Evolutionary conservation across 2,113 vertebrate species (phyloP).

Genomic region (Limanda limanda): DNA sequence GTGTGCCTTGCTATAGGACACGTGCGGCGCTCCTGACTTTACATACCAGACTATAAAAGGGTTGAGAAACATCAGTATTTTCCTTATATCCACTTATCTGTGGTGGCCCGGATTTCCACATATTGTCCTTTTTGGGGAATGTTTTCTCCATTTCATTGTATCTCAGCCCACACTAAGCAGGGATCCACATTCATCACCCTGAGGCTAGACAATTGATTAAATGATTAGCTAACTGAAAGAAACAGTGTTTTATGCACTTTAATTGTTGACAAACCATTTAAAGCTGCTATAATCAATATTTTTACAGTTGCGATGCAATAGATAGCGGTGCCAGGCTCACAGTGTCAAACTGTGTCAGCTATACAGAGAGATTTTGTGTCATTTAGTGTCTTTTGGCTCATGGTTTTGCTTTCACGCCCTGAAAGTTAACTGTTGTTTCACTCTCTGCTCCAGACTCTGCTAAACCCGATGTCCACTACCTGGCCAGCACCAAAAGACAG

Average conservation of each 20-base stretch:
- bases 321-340: too few relatives aligned
- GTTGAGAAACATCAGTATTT: conserved; percentile 3
- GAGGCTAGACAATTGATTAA: not conserved
- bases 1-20: conserved; percentile 15
- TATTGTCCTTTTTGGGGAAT: too few relatives aligned
- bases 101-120: not conserved
- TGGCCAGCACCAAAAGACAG: not conserved
- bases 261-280: not conserved
- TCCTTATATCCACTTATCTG: not conserved
- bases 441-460: too few relatives aligned
- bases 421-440: too few relatives aligned
- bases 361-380: too few relatives aligned
- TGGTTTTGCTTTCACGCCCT: too few relatives aligned
- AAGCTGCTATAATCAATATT: not conserved
- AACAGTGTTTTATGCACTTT: not conserved
- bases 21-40: conserved; percentile 8
- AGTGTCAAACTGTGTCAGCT: too few relatives aligned
- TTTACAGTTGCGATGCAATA: not conserved
- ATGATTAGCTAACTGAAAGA: not conserved
- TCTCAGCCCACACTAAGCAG: not conserved
- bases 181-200: not conserved
- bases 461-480: not conserved
- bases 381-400: too few relatives aligned
- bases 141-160: not conserved
- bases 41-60: not conserved